Percentiles rank a stretch among this genome's conserved stretches.
These are phyloP conservation scores for Myotis brandtii DNA, from an alignment of 2,113 vertebrate genomes.

Conservation along the genomic window DNA sequence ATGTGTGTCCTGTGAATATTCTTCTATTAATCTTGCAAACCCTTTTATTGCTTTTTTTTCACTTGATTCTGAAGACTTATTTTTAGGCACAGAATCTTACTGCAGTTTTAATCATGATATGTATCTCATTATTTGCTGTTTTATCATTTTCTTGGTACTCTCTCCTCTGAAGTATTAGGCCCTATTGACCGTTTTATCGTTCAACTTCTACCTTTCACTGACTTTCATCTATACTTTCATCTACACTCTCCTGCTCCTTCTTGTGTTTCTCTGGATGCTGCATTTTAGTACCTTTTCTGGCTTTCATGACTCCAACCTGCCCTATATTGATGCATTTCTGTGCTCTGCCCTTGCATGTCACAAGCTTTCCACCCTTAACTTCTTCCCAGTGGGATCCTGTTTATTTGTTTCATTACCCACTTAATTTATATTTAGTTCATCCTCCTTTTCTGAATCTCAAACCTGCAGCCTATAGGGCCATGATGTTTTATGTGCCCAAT, in stretches of 20 bases:
- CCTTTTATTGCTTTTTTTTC: not conserved
- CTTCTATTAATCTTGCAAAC: not conserved
- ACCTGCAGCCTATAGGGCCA: not conserved
- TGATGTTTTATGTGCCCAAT: not conserved
- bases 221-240: too few species aligned
- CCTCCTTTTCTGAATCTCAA: not conserved
- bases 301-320: not conserved
- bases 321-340: rapidly evolving
- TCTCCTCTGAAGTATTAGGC: not conserved
- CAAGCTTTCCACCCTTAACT: not conserved
- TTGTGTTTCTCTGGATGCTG: not conserved
- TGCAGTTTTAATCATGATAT: not conserved
- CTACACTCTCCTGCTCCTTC: not conserved
- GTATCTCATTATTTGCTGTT: not conserved
- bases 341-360: not conserved
- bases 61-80: not conserved
- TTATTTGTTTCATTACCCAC: not conserved
- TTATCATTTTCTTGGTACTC: not conserved
- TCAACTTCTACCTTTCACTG: not conserved
- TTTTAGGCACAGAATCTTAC: not conserved
- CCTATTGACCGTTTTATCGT: not conserved
- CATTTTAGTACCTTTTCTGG: not conserved
- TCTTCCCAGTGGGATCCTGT: not conserved
- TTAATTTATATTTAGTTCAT: not conserved
- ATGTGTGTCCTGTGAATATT: not conserved